Conservation (phyloP, 2,113 vertebrate species). For the Uria aalge region DNA sequence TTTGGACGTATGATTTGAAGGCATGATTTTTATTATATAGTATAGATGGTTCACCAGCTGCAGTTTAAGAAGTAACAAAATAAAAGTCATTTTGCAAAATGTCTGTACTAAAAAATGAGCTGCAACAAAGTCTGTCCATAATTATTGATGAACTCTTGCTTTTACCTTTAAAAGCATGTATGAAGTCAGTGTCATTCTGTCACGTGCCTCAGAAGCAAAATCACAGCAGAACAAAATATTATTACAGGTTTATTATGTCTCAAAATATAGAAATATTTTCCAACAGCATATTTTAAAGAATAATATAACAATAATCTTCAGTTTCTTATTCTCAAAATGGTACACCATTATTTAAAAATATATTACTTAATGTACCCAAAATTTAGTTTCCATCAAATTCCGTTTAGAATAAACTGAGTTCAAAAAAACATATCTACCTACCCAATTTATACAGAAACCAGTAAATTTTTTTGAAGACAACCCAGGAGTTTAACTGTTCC, state of each 20-base stretch:
- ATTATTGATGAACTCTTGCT: not conserved
- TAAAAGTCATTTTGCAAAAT: not conserved
- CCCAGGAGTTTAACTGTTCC: not conserved
- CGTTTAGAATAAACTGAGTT: conserved; percentile 66
- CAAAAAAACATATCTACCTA: conserved; percentile 52
- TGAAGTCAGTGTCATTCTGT: not conserved
- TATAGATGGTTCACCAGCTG: not conserved
- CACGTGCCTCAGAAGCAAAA: conserved; percentile 33
- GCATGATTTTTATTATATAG: not conserved
- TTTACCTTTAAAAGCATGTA: not conserved
- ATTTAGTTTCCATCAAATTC: conserved; percentile 64
- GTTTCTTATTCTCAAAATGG: conserved; percentile 73
- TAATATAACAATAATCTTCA: conserved; percentile 80
- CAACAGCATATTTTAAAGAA: conserved; percentile 77
- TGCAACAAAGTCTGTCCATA: not conserved
- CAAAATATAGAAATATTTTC: conserved; percentile 79
- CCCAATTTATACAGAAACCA: conserved; percentile 45
- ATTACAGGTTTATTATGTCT: conserved; percentile 78
- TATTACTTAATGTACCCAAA: conserved; percentile 79
- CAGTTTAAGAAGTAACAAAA: not conserved
- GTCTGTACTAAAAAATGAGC: not conserved
- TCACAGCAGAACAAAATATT: conserved; percentile 40
- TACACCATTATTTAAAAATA: conserved; percentile 79
- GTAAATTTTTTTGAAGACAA: conserved; percentile 20
- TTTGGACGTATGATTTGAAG: not conserved